Conservation (phyloP, 2,113 vertebrate species). For the Lophius piscatorius region DNA sequence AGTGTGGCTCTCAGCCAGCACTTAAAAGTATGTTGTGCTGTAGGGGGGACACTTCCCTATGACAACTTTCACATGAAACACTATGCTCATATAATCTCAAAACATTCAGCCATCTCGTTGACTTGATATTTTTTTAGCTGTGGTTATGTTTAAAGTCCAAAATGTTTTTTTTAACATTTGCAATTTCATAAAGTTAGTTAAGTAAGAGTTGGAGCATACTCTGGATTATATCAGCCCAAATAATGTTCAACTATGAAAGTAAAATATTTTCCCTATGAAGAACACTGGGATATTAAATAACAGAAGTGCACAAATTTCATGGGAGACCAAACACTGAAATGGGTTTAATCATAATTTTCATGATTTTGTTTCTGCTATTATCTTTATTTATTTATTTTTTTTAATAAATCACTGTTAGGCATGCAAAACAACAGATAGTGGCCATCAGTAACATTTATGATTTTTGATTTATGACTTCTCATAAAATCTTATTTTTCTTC, state of each 20-base stretch:
- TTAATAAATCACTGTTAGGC: too few species aligned
- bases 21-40: constrained; percentile 55
- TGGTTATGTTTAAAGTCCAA: constrained; percentile 11
- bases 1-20: constrained; percentile 55
- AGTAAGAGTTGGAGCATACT: neutral
- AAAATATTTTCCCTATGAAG: constrained; percentile 12
- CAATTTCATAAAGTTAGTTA: neutral
- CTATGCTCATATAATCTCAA: constrained; percentile 32
- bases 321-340: constrained; percentile 9
- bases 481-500: too few species aligned
- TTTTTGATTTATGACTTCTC: too few species aligned
- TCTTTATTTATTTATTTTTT: too few species aligned
- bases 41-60: constrained; percentile 26
- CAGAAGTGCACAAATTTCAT: neutral
- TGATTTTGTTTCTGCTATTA: neutral
- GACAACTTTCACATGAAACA: constrained; percentile 46
- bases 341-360: constrained; percentile 3
- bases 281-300: constrained; percentile 8
- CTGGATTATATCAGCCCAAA: neutral
- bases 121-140: constrained; percentile 1
- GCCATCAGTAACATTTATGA: too few species aligned
- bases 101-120: constrained; percentile 20
- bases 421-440: too few species aligned
- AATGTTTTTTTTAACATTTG: constrained; percentile 12
- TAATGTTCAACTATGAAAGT: constrained; percentile 14